A percentile compares a stretch with the other conserved stretches of the same genome.
These are phyloP conservation scores for Zosterops lateralis DNA, from an alignment of 2,113 vertebrate species.

Conservation along the genomic window DNA sequence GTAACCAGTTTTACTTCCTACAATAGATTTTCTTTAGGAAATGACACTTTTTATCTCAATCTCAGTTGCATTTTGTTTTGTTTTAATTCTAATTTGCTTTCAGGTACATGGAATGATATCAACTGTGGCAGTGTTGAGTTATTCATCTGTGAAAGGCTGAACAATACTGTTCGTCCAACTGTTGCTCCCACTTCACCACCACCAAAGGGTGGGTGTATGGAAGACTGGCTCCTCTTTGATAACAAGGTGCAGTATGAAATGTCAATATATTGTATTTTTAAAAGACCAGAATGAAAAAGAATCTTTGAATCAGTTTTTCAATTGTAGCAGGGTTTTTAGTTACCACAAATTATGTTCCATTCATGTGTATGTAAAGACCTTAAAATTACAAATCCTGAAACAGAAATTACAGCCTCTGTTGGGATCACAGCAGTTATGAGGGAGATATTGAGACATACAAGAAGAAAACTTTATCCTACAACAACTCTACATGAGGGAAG, in stretches of 20 bases:
- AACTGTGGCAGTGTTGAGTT: conserved; percentile 84
- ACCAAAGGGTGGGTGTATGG: conserved; percentile 79
- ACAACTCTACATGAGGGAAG: neutral
- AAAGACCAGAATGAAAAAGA: neutral
- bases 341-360: neutral
- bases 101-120: conserved; percentile 95
- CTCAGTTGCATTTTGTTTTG: neutral
- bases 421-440: neutral
- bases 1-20: neutral
- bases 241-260: conserved; percentile 78
- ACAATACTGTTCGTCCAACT: conserved; percentile 75
- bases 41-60: neutral
- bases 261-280: neutral
- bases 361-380: neutral
- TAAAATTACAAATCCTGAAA: neutral
- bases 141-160: conserved; percentile 89
- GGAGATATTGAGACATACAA: neutral
- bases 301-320: neutral
- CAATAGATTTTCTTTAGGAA: neutral
- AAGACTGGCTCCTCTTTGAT: conserved; percentile 82
- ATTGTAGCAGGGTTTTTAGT: neutral
- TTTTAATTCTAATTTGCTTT: neutral
- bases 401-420: neutral
- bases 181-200: conserved; percentile 66
- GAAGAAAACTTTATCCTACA: neutral